Evolutionary conservation across 2,888 invertebrate species (phyloP).

Genomic region (Stegana nigrithorax): DNA sequence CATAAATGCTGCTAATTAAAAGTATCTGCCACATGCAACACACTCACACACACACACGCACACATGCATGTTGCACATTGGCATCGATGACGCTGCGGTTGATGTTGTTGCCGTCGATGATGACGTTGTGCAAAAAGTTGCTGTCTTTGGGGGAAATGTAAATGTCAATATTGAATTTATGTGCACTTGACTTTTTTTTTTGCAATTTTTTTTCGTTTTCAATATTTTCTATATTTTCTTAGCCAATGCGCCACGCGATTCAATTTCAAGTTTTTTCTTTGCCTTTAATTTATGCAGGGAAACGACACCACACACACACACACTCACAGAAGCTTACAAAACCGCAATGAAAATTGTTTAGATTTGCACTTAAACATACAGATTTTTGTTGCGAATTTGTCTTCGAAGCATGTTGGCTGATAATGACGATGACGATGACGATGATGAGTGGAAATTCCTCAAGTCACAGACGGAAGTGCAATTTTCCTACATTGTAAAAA

Average conservation of each 20-base stretch:
- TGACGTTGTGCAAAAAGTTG: background rate
- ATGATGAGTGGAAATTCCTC: background rate
- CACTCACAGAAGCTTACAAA: too few relatives aligned
- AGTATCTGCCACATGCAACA: conserved; percentile 1
- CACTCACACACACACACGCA: background rate
- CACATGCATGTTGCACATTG: too few relatives aligned
- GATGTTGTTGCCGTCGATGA: background rate
- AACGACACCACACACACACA: too few relatives aligned
- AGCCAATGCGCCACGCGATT: background rate
- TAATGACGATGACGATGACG: background rate
- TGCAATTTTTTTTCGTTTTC: background rate
- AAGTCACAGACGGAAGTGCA: conserved; percentile 8
- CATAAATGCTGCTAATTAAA: conserved; percentile 8
- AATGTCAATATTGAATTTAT: conserved; percentile 10
- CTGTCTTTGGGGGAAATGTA: too few relatives aligned
- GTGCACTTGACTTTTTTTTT: conserved; percentile 12
- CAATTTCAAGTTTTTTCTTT: background rate
- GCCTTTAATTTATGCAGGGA: too few relatives aligned
- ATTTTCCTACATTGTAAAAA: background rate
- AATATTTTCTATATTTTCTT: too few relatives aligned
- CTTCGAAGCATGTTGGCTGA: background rate
- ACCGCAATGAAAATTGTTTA: background rate
- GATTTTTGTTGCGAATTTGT: background rate
- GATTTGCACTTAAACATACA: too few relatives aligned
- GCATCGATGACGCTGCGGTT: background rate